These are phyloP conservation scores for Falco biarmicus DNA, from an alignment of 2,797 vertebrate genomes.

Conservation along the genomic window DNA sequence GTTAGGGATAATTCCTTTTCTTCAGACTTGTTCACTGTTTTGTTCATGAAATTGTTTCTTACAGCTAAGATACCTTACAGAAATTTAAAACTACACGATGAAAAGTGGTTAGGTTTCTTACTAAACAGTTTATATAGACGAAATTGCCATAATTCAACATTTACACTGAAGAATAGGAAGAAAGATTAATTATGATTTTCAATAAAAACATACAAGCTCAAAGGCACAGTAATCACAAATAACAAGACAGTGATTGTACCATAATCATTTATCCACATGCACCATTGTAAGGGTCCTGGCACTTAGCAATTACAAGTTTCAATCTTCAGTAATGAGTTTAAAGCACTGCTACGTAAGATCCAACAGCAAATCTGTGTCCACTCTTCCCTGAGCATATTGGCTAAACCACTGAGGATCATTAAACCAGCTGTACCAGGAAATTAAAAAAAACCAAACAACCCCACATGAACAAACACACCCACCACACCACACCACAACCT, in stretches of 20 bases:
- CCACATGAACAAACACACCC: no score
- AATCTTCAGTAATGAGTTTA: background rate
- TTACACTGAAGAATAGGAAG: background rate
- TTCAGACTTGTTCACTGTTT: background rate
- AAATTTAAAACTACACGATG: background rate
- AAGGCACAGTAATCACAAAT: background rate
- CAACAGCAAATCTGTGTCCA: background rate
- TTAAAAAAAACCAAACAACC: no score
- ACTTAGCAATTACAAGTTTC: background rate
- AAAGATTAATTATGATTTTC: background rate
- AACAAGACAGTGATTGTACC: background rate
- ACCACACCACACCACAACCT: background rate
- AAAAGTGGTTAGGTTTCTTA: background rate
- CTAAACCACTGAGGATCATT: background rate
- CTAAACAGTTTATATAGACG: background rate
- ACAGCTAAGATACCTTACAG: background rate
- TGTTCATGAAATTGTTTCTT: background rate
- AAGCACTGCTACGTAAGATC: background rate
- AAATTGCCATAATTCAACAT: background rate
- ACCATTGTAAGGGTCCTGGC: background rate
- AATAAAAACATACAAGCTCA: background rate
- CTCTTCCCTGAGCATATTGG: background rate
- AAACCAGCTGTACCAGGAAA: background rate
- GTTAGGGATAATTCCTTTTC: background rate
- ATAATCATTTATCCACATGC: fast-evolving